phyloP scores from a whole-genome alignment of 2,113 vertebrate species.

The Pterocles orientalis region DNA sequence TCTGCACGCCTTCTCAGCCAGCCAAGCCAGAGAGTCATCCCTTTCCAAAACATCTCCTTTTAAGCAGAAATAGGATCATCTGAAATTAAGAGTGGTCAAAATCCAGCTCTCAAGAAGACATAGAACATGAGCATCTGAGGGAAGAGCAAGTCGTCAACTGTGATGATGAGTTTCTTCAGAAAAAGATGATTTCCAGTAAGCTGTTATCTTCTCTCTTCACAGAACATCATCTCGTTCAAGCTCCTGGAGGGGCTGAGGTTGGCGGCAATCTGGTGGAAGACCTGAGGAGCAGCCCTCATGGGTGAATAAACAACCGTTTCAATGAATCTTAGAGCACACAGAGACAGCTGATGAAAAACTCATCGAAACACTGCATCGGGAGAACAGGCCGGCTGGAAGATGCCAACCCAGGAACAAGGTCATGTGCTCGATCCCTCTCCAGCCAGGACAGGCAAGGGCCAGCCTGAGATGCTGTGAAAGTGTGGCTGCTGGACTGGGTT shows the following conservation, averaged over 20 bases:
- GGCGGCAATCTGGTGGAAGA: conserved; percentile 14
- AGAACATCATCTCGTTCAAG: neutral
- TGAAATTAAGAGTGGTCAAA: neutral
- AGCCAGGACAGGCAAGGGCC: neutral
- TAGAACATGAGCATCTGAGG: neutral
- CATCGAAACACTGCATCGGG: neutral
- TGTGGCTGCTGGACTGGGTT: neutral
- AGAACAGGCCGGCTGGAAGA: neutral
- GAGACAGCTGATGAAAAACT: neutral
- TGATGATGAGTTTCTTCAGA: neutral
- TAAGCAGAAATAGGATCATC: neutral
- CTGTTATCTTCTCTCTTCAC: neutral
- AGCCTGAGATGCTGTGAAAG: neutral
- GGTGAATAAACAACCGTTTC: conserved; percentile 3
- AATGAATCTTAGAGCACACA: neutral
- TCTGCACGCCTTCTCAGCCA: rapidly evolving
- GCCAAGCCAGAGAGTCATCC: neutral
- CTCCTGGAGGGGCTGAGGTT: neutral
- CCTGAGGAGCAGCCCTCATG: neutral
- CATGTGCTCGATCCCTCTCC: neutral
- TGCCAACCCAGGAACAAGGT: neutral
- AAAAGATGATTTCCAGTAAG: neutral
- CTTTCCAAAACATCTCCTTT: neutral
- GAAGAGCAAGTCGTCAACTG: neutral
- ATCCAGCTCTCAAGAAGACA: neutral